Evolutionary conservation across 64 coral and sea anemone species (phyloP), one percentile per base, ranked within the genome.

Genomic region (Montipora efflorescens): DNA sequence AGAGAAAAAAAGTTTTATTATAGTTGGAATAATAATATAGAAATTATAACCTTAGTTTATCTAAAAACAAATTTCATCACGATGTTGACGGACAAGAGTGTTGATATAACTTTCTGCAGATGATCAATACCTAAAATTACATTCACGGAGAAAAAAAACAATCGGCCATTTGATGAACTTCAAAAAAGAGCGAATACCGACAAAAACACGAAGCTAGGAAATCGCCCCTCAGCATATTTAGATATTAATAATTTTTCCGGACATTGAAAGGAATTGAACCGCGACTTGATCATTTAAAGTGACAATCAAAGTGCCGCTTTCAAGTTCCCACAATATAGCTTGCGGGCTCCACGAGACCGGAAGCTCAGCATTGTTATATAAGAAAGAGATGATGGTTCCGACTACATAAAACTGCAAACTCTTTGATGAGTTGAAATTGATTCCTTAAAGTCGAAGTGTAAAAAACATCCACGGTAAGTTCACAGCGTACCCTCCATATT

Each of bases 331-430:
- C 49, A 86, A 86, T 50, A 18, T 45, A 48, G 16, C 8, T 71
- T 3, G 8, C 82, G 4, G 9, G 47, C 82, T 49, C 46, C 66
- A 86, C 66, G n/a, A 86, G 82, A n/a, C 82, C 82, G 82, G 82
- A 86, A 48, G 66, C 62, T 48, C 8, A 50, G n/a, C 48, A 86
- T 45, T 9, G 64, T 86, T 86, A 86, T 86, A 86, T 71, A 59
- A 66, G 23, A 23, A 15, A 14, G 14, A 7, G 11, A 64, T 64
- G 4, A 64, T 15, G 9, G 14, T 16, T 64, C 14, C 61, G 4
- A 64, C 61, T 12, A 16, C 61, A 7, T 1, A 71, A 7, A 71
- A 71, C 68, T 7, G 20, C 8, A 7, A 22, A 6, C 5, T 71
- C 68, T 71, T 71, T 5, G 18, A 7, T 23, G 18, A 21, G 68